These are phyloP conservation scores for Craterocephalus amniculus DNA, from an alignment of 2,797 vertebrate species.

Conservation along the genomic window DNA sequence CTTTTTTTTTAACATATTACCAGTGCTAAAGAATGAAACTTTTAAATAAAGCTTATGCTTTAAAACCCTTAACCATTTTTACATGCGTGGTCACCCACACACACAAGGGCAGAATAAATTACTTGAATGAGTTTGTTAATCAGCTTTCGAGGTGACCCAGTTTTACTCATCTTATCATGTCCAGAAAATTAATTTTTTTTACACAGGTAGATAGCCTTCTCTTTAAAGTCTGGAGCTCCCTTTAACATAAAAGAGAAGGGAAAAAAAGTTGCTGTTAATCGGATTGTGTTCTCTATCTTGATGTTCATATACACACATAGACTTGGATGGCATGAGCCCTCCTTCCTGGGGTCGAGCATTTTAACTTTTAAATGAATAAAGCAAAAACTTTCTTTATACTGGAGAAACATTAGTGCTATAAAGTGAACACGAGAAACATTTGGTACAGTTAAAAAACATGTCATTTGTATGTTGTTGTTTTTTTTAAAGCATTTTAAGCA, in stretches of 20 bases:
- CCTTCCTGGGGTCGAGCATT: not conserved
- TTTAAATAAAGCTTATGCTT: not conserved
- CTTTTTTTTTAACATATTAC: too few relatives aligned
- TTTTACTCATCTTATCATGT: not conserved
- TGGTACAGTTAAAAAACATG: not conserved
- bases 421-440: not conserved
- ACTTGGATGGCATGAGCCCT: not conserved
- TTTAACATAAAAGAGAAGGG: constrained; percentile 2
- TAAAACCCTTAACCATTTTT: constrained; percentile 9
- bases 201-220: not conserved
- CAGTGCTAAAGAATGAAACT: too few relatives aligned
- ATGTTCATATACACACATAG: not conserved
- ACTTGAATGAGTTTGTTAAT: constrained; percentile 5
- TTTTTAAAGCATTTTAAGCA: not conserved
- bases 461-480: not conserved
- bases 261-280: not conserved
- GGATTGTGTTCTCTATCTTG: not conserved
- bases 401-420: not conserved
- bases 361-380: not conserved
- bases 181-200: not conserved
- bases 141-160: constrained; percentile 4
- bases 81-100: not conserved
- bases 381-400: not conserved
- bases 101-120: not conserved
- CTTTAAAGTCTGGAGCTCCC: not conserved